Conservation (phyloP, 2,888 invertebrate species). For the Heliconius aoede region DNA sequence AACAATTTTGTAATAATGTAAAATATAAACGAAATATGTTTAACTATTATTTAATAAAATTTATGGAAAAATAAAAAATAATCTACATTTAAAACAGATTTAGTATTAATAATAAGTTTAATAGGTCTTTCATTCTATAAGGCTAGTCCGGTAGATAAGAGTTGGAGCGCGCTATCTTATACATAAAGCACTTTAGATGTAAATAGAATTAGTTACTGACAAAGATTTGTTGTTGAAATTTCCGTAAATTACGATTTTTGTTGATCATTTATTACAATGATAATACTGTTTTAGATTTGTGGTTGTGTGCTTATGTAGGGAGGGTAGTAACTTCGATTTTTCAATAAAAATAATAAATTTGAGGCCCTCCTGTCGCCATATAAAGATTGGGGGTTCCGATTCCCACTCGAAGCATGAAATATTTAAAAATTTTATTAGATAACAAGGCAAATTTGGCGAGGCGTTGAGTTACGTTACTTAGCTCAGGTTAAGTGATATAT, state of each 20-base stretch:
- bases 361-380: accelerated
- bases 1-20: too few relatives aligned
- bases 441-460: too few relatives aligned
- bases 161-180: slow-evolving; percentile 46
- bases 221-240: slow-evolving; percentile 21
- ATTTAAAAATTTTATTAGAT: neutral
- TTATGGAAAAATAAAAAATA: neutral
- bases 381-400: neutral
- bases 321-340: neutral
- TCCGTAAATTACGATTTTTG: slow-evolving; percentile 18
- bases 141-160: slow-evolving; percentile 45
- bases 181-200: slow-evolving; percentile 49
- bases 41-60: neutral
- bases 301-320: neutral
- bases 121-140: slow-evolving; percentile 46
- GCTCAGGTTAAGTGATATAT: too few relatives aligned
- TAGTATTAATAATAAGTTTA: slow-evolving; percentile 47
- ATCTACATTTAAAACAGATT: slow-evolving; percentile 21
- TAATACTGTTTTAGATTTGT: neutral
- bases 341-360: too few relatives aligned
- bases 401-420: neutral
- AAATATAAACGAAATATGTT: too few relatives aligned
- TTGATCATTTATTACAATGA: slow-evolving; percentile 7
- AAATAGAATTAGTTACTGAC: slow-evolving; percentile 27
- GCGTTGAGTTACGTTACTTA: too few relatives aligned